These are phyloP conservation scores for Globicephala melas DNA, from an alignment of 2,113 vertebrate genomes.

Conservation along the genomic window DNA sequence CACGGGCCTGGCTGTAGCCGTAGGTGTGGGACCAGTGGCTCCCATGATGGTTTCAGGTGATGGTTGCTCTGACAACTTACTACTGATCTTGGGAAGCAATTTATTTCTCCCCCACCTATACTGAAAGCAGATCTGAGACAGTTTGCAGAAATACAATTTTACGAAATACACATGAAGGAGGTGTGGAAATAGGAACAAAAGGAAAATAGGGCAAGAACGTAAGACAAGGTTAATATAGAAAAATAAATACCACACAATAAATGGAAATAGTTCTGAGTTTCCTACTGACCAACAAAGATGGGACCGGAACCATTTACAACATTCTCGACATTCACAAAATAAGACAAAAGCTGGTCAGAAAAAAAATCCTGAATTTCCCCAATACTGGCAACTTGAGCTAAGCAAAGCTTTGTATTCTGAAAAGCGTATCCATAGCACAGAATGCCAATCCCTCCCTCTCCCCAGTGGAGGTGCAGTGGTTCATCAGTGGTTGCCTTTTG, in stretches of 20 bases:
- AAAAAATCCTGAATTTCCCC: neutral
- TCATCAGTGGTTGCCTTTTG: neutral
- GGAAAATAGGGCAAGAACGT: neutral
- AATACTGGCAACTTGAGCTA: neutral
- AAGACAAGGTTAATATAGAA: neutral
- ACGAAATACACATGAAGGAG: neutral
- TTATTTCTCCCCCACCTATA: neutral
- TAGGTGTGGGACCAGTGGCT: neutral
- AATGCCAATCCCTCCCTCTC: neutral
- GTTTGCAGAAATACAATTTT: neutral
- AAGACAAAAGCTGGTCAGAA: neutral
- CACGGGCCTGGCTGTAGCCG: neutral
- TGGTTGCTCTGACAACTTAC: neutral
- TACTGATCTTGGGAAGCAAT: neutral
- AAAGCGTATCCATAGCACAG: neutral
- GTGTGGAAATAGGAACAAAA: neutral
- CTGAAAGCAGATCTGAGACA: neutral
- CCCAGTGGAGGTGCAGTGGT: fast-evolving
- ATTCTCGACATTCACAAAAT: neutral
- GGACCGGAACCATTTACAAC: neutral
- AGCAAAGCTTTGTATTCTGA: neutral
- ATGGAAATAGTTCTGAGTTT: neutral
- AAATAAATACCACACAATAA: neutral
- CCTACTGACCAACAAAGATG: neutral
- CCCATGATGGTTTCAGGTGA: neutral